Percentiles rank a stretch among this genome's conserved stretches.
Conservation (phyloP, 2,113 vertebrate species). For the Oenanthe melanoleuca region DNA sequence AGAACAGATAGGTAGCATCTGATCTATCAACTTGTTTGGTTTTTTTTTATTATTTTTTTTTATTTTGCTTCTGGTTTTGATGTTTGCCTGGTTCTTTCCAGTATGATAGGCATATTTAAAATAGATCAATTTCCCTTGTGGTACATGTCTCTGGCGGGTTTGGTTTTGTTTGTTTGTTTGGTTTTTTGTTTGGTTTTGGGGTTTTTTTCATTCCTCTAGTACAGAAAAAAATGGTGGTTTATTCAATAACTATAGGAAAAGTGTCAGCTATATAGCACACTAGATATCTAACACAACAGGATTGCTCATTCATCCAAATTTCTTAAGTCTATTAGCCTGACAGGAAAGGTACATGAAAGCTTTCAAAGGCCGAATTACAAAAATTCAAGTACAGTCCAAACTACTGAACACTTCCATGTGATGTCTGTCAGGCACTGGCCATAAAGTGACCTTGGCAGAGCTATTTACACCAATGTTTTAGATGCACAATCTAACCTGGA, state of each 20-base stretch:
- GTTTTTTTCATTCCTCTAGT: background rate
- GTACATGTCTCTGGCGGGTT: background rate
- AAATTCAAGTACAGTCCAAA: constrained; percentile 36
- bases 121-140: background rate
- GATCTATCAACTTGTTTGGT: background rate
- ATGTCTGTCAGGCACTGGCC: background rate
- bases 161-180: background rate
- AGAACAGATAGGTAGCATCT: background rate
- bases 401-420: constrained; percentile 19
- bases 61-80: background rate
- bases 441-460: constrained; percentile 48
- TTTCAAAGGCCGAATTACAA: constrained; percentile 43
- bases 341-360: background rate
- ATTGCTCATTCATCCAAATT: background rate
- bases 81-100: background rate
- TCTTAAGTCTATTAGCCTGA: constrained; percentile 34
- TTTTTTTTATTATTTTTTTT: background rate
- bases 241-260: background rate
- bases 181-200: background rate
- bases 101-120: background rate
- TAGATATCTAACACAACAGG: background rate
- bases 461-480: constrained; percentile 44
- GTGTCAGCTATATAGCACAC: background rate
- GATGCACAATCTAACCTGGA: constrained; percentile 38
- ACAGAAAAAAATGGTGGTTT: background rate